Conservation (phyloP, 2,797 vertebrate genomes). For the Octomys mimax region DNA sequence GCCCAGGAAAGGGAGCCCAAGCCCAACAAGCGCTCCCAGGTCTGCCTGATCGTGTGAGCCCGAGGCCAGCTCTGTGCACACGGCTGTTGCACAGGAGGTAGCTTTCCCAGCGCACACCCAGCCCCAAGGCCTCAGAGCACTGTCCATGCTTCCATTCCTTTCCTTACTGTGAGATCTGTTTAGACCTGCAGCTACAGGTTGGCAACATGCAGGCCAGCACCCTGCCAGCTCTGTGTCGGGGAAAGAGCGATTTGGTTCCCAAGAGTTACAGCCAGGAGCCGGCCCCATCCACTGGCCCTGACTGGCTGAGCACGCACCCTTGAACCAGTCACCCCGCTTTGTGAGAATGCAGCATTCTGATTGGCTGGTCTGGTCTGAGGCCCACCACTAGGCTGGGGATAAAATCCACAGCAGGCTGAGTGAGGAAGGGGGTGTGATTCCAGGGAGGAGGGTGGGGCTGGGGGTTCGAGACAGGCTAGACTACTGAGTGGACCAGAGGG, state of each 20-base stretch:
- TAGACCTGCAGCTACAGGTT: background rate
- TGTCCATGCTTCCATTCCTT: fast-evolving
- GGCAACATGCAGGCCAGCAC: background rate
- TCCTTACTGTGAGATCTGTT: background rate
- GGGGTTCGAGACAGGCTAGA: background rate
- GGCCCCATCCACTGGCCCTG: background rate
- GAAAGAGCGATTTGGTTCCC: background rate
- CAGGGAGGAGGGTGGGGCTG: background rate
- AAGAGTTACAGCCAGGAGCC: background rate
- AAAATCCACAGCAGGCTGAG: background rate
- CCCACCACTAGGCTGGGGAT: background rate
- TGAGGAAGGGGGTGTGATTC: background rate
- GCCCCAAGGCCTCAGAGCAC: background rate
- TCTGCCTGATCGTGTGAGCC: slow-evolving; percentile 61
- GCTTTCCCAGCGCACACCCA: background rate
- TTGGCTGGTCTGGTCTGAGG: background rate
- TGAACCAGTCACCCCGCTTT: background rate
- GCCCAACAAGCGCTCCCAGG: slow-evolving; percentile 72
- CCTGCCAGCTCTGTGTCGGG: background rate
- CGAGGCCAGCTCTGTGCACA: background rate
- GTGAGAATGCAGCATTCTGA: background rate
- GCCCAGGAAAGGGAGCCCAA: background rate
- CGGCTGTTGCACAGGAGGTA: background rate
- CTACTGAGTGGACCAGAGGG: background rate
- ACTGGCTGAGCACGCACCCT: fast-evolving